A percentile compares a stretch with the other conserved stretches of the same genome.
Conservation (phyloP, 37 sponge, comb jelly and placozoan genomes). For the Crambe crambe region DNA sequence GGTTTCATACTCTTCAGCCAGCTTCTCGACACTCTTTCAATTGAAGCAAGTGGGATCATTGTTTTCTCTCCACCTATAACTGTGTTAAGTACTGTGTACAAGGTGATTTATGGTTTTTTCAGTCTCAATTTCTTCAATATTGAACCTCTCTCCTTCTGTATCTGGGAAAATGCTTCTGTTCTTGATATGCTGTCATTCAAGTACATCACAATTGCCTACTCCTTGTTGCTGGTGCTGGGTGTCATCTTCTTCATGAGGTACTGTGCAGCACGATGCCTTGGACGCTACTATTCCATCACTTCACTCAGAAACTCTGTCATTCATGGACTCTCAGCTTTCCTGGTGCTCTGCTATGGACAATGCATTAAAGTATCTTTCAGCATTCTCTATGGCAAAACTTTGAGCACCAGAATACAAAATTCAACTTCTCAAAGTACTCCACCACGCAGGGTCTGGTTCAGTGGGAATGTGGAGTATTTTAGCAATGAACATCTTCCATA, state of each 20-base stretch:
- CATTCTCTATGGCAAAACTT: slow-evolving; percentile 3
- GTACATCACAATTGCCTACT: slow-evolving; percentile 42
- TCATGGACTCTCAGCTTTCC: slow-evolving; percentile 40
- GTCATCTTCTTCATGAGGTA: slow-evolving; percentile 26
- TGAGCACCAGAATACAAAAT: not conserved
- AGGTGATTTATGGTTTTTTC: slow-evolving; percentile 41
- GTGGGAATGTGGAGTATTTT: slow-evolving; percentile 32
- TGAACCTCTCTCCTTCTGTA: slow-evolving; percentile 45
- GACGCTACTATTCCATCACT: not conserved
- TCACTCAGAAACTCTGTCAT: slow-evolving; percentile 11
- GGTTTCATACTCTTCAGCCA: slow-evolving; percentile 41
- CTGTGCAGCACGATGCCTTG: not conserved
- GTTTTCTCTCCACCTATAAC: not conserved
- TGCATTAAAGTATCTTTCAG: slow-evolving; percentile 31
- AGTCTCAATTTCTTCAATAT: slow-evolving; percentile 43
- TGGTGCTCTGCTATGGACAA: slow-evolving; percentile 37
- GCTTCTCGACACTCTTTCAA: slow-evolving; percentile 11
- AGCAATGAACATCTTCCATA: slow-evolving; percentile 45
- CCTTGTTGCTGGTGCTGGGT: slow-evolving; percentile 11
- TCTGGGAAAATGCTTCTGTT: slow-evolving; percentile 39
- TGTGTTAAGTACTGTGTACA: not conserved
- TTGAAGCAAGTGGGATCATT: slow-evolving; percentile 13
- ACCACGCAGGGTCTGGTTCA: not conserved
- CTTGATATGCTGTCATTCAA: slow-evolving; percentile 41
- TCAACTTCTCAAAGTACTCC: not conserved